A percentile compares a stretch with the other conserved stretches of the same genome.
Evolutionary conservation across 2,797 vertebrate genomes (phyloP).

Genomic region (Neosalanx taihuensis): DNA sequence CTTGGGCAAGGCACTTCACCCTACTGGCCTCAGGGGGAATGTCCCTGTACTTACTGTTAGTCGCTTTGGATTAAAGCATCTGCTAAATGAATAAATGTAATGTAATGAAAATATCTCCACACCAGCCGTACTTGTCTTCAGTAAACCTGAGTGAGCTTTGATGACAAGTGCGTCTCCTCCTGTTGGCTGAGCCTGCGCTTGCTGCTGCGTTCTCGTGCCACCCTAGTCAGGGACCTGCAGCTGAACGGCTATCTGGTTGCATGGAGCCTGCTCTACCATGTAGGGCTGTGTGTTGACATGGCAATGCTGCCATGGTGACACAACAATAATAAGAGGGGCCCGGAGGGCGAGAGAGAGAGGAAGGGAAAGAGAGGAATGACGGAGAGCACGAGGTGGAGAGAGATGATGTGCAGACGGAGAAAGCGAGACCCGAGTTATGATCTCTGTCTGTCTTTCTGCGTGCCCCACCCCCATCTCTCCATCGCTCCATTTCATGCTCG

Average conservation of each 20-base stretch:
- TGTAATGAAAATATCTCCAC: too few species aligned
- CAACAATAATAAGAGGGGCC: conserved; percentile 54
- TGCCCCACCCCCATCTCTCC: too few species aligned
- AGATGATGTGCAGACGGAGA: neutral
- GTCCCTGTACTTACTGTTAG: too few species aligned
- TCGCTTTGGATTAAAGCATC: too few species aligned
- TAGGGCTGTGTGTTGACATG: conserved; percentile 63
- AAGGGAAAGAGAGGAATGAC: conserved; percentile 4
- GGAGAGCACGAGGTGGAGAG: neutral
- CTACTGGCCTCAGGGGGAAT: too few species aligned
- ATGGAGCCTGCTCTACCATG: conserved; percentile 58
- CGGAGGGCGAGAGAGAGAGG: conserved; percentile 17
- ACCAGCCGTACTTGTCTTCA: neutral
- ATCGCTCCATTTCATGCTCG: too few species aligned
- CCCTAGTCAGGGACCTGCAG: conserved; percentile 21
- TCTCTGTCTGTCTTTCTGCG: neutral
- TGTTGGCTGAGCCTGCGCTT: neutral
- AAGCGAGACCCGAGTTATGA: too few species aligned
- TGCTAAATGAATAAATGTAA: too few species aligned
- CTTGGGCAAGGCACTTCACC: too few species aligned
- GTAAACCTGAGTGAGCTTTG: neutral
- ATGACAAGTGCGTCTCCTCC: neutral
- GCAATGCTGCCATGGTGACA: conserved; percentile 66
- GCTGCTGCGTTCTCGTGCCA: conserved; percentile 7
- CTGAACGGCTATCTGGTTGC: conserved; percentile 56